Evolutionary conservation across 2,888 invertebrate genomes (phyloP), one percentile per base, ranked within the genome.

Genomic region (Drosophila multiciliata): DNA sequence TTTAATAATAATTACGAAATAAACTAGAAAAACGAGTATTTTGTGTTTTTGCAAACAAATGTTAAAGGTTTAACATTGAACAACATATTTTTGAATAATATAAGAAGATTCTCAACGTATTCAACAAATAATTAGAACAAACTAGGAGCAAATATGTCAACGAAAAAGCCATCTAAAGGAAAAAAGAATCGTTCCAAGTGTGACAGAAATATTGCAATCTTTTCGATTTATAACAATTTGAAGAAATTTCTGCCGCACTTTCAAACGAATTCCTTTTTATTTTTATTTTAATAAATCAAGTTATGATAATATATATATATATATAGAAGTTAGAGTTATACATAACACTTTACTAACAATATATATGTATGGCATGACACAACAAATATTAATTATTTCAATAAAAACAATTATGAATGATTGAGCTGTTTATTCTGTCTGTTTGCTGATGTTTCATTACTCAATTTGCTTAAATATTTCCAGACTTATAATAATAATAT

Each of bases 361-460:
- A 82, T 89, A 85, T 89, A 71, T 78, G 79, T 87, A 91, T 88
- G 90, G 86, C 92, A 92, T 91, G 90, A 83, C 92, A 91, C 90
- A 91, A 91, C 89, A 90, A 80, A 84, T 87, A 91, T 91, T 76
- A 86, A 81, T 79, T 88, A 90, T 74, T 85, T 90, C 70, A 65
- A 84, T 87, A 83, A 83, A 90, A 89, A 87, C 78, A 83, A 89
- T 80, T 77, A 89, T 89, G 82, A 85, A 90, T 77, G 77, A 84
- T 78, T 75, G 74, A 79, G 73, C 66, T 75, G 70, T 78, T 82
- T 74, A 66, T 71, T 61, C 68, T 73, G 75, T 80, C 57, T 89
- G 75, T 78, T 71, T 71, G 60, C 67, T 67, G 66, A 66, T 65
- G 64, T 66, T 71, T 23, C 26, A 77, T 66, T 65, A 58, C 29